Base-by-base conservation (phyloP, 2,888 invertebrate species). In the Nasonovia ribisnigri region DNA sequence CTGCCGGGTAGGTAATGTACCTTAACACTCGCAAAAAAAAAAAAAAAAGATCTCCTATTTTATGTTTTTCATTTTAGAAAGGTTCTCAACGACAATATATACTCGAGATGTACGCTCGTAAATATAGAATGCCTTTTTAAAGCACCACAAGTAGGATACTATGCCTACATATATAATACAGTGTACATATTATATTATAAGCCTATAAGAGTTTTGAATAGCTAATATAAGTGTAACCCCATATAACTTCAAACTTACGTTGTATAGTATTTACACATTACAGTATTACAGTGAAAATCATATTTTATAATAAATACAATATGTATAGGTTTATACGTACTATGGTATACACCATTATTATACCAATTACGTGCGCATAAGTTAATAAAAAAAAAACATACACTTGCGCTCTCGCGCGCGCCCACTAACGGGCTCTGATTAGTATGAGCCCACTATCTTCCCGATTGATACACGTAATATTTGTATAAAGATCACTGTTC, bases 21-120 rank as follows among this genome's bases (percentile, higher is more conserved):
- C 51, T 36, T 11, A 77, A 77, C 60, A 67, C 51, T 77, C 77
- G 16, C 20, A 20, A 57, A 24, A 26, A 88, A 24, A 26, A 54
- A 54, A 57, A 46, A 91, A 29, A 54, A 57, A 46, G 84, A 43
- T 43, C 43, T 43, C 43, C n/a, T 57, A 43, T 86, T 57, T 57
- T 29, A 57, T 86, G n/a, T 84, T 51, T 91, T 86, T 86, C 90
- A 54, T 91, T 91, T 91, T 51, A 77, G 36, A 84, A 51, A 29
- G 13, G 84, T 51, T 51, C 57, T 57, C 84, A n/a, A 86, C 84
- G 43, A 91, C 84, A 57, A 91, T 57, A 84, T 57, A 88, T n/a
- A 67, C 36, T 91, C 11, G 29, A 36, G 29, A 24, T 90, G 54
- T 90, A n/a, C n/a, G n/a, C 84, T 24, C n/a, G 84, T 57, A 91